Evolutionary conservation across 2,888 invertebrate genomes (phyloP).

Genomic region (Polia nebulosa): DNA sequence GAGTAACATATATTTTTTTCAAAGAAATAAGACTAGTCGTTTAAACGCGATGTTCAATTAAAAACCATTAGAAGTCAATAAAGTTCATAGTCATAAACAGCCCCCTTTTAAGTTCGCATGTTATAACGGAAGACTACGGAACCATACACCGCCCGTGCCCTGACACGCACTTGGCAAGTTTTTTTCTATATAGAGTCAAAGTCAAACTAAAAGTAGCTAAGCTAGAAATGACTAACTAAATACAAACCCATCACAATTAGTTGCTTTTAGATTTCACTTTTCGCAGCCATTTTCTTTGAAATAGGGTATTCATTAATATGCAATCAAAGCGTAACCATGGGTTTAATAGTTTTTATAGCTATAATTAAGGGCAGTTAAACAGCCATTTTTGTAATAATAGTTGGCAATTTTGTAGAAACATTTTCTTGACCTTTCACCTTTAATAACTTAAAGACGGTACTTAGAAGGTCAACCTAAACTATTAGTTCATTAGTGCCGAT

Average conservation of each 20-base stretch:
- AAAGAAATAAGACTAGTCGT: too few species aligned
- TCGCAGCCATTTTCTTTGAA: slow-evolving; percentile 16
- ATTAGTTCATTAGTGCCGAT: too few species aligned
- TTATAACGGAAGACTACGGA: too few species aligned
- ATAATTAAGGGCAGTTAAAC: slow-evolving; percentile 24
- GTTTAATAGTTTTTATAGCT: slow-evolving; percentile 29
- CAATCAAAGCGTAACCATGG: slow-evolving; percentile 16
- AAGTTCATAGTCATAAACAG: too few species aligned
- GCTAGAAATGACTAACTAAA: background rate
- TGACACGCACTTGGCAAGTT: too few species aligned
- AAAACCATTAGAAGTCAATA: too few species aligned
- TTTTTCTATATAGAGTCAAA: too few species aligned
- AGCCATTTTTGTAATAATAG: background rate
- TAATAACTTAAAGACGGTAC: background rate
- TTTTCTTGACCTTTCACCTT: slow-evolving; percentile 17
- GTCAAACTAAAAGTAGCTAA: background rate
- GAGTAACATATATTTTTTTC: too few species aligned
- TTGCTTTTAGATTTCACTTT: slow-evolving; percentile 5
- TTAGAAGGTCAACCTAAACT: background rate
- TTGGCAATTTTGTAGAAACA: background rate
- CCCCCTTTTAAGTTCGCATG: too few species aligned
- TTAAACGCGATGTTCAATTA: too few species aligned
- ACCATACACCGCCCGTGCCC: too few species aligned
- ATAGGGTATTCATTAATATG: slow-evolving; percentile 27
- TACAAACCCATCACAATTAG: background rate